Evolutionary conservation across 1,140 invertebrate species (phyloP), one percentile per base, ranked within the genome.

Genomic region (Drosophila melanica): DNA sequence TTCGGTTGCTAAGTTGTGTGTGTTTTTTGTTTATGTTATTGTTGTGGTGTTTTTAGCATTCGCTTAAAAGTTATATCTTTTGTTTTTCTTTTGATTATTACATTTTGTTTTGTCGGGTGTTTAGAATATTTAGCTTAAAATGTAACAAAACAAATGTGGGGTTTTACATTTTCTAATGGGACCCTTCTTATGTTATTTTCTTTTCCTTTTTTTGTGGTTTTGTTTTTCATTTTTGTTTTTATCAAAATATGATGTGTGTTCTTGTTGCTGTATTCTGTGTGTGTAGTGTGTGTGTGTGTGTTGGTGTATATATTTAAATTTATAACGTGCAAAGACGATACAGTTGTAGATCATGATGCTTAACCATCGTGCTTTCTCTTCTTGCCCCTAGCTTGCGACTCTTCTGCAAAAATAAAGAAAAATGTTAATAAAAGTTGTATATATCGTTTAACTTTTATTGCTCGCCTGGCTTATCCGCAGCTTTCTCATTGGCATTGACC

Each of bases 301-400:
- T 63, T 47, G 60, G 35, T 75, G 63, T 77, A 35, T 72, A 57
- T 76, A 72, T 78, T 89, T 90, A 53, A 85, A 80, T 84, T 84
- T 90, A 87, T 77, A 90, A 87, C 80, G 81, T 77, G 77, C 72
- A 84, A 79, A 74, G 77, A 87, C 79, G 79, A 79, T 89, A 90
- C 67, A 77, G 60, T 71, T 77, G 53, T 60, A 73, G 70, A 65
- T 75, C 41, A 37, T 63, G 23, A 30, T 51, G 12, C 44, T 78
- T 91, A 91, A 82, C 87, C 90, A 71, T 95, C 95, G 81, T 94
- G 93, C 93, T 96, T 96, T 94, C 95, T 94, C 89, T 95, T 96
- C 90, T 95, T 95, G 59, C 95, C 95, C 93, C 94, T 92, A 50
- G 93, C 93, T 77, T 93, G 93, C 79, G 93, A 91, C 65, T 94